Evolutionary conservation across 2,113 vertebrate species (phyloP).

Genomic region (Ciconia boyciana): DNA sequence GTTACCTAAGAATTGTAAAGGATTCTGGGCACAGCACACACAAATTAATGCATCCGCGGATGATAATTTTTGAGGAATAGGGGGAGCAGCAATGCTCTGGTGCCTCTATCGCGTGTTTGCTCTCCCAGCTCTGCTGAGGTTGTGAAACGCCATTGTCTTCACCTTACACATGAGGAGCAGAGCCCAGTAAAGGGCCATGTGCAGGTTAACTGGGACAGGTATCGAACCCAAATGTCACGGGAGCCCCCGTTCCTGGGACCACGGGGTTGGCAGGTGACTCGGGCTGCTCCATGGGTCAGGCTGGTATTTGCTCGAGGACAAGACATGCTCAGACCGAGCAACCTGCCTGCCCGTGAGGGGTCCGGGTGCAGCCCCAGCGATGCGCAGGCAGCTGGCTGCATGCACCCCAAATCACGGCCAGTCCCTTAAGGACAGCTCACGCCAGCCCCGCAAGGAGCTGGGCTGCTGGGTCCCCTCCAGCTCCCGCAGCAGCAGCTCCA

Average conservation of each 20-base stretch:
- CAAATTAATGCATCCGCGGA: background rate
- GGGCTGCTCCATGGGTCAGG: background rate
- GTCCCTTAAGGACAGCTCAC: background rate
- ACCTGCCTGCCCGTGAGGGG: background rate
- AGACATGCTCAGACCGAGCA: fast-evolving
- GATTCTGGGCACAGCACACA: background rate
- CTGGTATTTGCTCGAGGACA: background rate
- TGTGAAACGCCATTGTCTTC: background rate
- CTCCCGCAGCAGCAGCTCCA: background rate
- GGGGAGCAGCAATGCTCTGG: background rate
- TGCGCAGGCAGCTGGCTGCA: background rate
- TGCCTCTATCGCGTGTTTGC: background rate
- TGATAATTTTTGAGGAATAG: background rate
- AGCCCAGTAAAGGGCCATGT: background rate
- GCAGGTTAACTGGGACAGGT: background rate
- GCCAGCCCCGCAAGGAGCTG: fast-evolving
- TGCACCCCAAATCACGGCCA: fast-evolving
- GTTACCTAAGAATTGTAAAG: background rate
- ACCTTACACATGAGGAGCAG: background rate
- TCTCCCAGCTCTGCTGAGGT: background rate
- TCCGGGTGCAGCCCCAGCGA: fast-evolving
- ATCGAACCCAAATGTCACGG: background rate
- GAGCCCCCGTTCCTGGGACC: background rate
- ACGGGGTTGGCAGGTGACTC: fast-evolving
- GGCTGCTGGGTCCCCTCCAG: background rate